Percentiles rank a stretch among this genome's conserved stretches.
These are phyloP conservation scores for Mastacembelus armatus DNA, from an alignment of 2,797 vertebrate genomes.

Conservation along the genomic window DNA sequence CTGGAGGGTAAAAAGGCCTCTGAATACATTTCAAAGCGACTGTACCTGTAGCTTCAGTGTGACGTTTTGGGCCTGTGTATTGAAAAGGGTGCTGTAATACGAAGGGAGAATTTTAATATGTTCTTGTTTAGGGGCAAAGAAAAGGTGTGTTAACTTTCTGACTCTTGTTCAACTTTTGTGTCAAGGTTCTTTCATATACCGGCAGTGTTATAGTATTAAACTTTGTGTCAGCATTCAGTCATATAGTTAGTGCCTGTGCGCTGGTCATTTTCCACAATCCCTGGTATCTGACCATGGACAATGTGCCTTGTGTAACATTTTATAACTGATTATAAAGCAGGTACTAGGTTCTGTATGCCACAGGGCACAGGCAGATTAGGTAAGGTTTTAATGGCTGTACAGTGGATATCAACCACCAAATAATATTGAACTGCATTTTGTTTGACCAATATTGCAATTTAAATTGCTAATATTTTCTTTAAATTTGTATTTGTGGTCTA, in stretches of 20 bases:
- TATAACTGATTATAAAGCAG: not conserved
- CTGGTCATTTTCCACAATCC: slow-evolving; percentile 29
- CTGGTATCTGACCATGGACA: slow-evolving; percentile 8
- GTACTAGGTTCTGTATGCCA: not conserved
- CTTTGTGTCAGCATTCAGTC: slow-evolving; percentile 49
- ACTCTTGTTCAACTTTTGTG: slow-evolving; percentile 45
- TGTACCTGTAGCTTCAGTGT: slow-evolving; percentile 13
- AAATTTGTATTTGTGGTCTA: not conserved
- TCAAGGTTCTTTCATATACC: slow-evolving; percentile 42
- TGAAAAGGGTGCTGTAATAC: slow-evolving; percentile 15
- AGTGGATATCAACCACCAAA: not conserved
- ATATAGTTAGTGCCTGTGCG: slow-evolving; percentile 20
- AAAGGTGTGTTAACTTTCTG: slow-evolving; percentile 17
- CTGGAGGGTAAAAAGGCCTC: too few species aligned
- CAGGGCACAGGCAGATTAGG: not conserved
- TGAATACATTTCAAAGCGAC: too few species aligned
- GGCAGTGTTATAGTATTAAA: slow-evolving; percentile 56
- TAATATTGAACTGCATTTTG: too few species aligned
- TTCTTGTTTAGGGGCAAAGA: slow-evolving; percentile 10
- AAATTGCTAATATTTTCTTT: too few species aligned
- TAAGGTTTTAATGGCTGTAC: not conserved
- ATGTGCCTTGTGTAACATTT: slow-evolving; percentile 8
- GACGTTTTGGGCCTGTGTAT: slow-evolving; percentile 9
- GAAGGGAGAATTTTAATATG: not conserved
- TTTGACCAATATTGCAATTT: too few species aligned